Base-by-base conservation (phyloP, 2,888 invertebrate genomes). In the Aphidius colemani region DNA sequence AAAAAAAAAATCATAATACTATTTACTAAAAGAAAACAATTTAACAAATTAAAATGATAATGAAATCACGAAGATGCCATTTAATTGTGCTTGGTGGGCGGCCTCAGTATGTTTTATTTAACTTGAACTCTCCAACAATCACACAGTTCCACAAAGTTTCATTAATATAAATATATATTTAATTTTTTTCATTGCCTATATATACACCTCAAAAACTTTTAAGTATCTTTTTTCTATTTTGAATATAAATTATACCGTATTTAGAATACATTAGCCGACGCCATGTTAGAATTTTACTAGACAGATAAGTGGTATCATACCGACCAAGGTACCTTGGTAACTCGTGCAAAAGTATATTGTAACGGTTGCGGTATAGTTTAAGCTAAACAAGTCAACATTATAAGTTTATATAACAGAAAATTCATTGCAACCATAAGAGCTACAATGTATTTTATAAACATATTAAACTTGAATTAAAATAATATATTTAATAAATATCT, bases 191-290 rank as follows among this genome's bases (percentile, higher is more conserved):
- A 5, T 30, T 30, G 4, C 5, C n/a, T n/a, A n/a, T 30, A 30
- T 30, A 30, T 30, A 30, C 5, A 30, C 5, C 30, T 30, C 30
- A 30, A 30, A 30, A 30, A 30, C 30, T 2, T 40, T 57, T 5
- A n/a, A 40, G 57, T 48, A 18, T 13, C 55, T 51, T 46, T 41
- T 30, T 51, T 45, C 55, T 45, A 48, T 63, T 62, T 67, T 67
- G 62, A 66, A 66, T 66, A 68, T 70, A 70, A 68, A 71, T 71
- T 67, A 69, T 72, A 69, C 70, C 69, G 73, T 74, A 73, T 74
- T 76, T 74, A 72, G 75, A 76, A 76, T 76, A 76, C 74, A 76
- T 76, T 75, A 76, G 70, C 75, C 75, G 73, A 74, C 74, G 74
- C 71, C 65, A 65, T 67, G 70, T 70, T 57, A 3, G 71, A 71